A percentile compares a stretch with the other conserved stretches of the same genome.
These are phyloP conservation scores for Microchirus variegatus DNA, from an alignment of 2,797 vertebrate genomes.

Conservation along the genomic window DNA sequence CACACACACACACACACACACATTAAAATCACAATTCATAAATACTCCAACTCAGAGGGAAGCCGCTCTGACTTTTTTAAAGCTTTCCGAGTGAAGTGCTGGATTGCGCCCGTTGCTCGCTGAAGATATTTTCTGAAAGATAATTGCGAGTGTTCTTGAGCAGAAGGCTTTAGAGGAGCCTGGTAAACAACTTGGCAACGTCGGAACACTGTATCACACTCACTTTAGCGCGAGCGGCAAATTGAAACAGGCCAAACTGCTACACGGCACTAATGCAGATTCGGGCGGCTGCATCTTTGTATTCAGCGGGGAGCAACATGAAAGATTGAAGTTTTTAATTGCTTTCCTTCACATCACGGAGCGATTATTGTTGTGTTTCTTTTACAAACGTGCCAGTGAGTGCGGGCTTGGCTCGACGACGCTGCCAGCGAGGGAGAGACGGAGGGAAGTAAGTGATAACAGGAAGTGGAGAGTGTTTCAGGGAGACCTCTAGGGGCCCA, in stretches of 20 bases:
- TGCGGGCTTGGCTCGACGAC: constrained; percentile 32
- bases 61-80: constrained; percentile 64
- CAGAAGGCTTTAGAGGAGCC: constrained; percentile 66
- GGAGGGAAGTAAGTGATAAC: constrained; percentile 42
- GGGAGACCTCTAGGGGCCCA: constrained; percentile 61
- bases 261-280: constrained; percentile 69
- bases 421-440: constrained; percentile 43
- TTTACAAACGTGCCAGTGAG: constrained; percentile 68
- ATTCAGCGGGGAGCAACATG: constrained; percentile 79
- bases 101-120: constrained; percentile 53
- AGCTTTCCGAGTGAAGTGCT: constrained; percentile 66
- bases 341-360: constrained; percentile 78
- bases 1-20: constrained; percentile 36
- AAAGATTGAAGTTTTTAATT: constrained; percentile 85
- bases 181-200: constrained; percentile 76
- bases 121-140: constrained; percentile 66
- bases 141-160: constrained; percentile 77
- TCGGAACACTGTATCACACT: constrained; percentile 63
- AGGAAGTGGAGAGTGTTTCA: constrained; percentile 60
- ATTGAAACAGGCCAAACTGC: constrained; percentile 76
- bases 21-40: constrained; percentile 70
- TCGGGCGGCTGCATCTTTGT: constrained; percentile 71
- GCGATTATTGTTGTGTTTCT: constrained; percentile 74
- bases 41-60: constrained; percentile 68
- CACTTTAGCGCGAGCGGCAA: constrained; percentile 69